Conservation (phyloP, 2,888 invertebrate genomes). For the Luperina nickerlii region DNA sequence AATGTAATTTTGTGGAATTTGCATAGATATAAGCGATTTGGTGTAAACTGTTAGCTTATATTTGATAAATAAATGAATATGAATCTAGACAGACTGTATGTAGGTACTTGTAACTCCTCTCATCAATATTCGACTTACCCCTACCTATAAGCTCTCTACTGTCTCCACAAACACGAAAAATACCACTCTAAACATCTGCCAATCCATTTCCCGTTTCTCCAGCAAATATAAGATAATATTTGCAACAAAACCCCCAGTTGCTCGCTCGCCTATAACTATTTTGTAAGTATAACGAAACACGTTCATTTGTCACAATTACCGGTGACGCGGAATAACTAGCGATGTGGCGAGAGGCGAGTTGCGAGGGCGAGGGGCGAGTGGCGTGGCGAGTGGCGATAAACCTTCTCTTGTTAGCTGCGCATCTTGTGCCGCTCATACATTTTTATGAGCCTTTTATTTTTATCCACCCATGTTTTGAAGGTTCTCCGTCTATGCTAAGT, state of each 20-base stretch:
- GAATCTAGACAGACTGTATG: too few species aligned
- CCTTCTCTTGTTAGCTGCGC: slow-evolving; percentile 84
- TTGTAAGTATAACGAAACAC: slow-evolving; percentile 78
- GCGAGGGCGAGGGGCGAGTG: slow-evolving; percentile 33
- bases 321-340: slow-evolving; percentile 88
- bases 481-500: slow-evolving; percentile 46
- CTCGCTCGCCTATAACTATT: slow-evolving; percentile 53
- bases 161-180: slow-evolving; percentile 1
- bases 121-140: background rate
- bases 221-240: slow-evolving; percentile 24
- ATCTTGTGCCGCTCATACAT: slow-evolving; percentile 86
- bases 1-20: too few species aligned
- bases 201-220: slow-evolving; percentile 14
- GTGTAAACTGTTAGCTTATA: too few species aligned
- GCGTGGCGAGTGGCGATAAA: slow-evolving; percentile 67
- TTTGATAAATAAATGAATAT: too few species aligned
- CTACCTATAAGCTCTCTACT: background rate
- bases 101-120: background rate
- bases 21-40: too few species aligned
- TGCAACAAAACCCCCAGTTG: slow-evolving; percentile 14
- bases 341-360: slow-evolving; percentile 58
- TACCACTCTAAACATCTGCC: slow-evolving; percentile 1
- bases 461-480: slow-evolving; percentile 86
- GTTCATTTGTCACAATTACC: slow-evolving; percentile 89
- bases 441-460: slow-evolving; percentile 87